Evolutionary conservation across 2,113 vertebrate genomes (phyloP), one percentile per base, ranked within the genome.

Genomic region (Theropithecus gelada): DNA sequence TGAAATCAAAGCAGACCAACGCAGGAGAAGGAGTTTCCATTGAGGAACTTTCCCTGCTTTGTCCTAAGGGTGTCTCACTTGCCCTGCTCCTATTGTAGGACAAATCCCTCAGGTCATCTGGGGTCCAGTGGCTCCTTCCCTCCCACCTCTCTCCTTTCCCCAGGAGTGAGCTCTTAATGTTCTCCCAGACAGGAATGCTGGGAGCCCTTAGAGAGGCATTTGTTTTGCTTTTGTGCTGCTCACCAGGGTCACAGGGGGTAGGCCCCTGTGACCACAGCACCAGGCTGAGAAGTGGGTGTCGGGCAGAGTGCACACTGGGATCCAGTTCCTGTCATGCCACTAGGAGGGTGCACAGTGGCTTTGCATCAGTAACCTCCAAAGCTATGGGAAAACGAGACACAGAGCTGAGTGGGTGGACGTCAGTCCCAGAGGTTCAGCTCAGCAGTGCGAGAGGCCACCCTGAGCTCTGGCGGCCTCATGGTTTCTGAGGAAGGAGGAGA

Each of bases 1-100:
- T 52, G 72, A 92, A 78, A 92, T 76, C 87, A 68, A 90, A 92
- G 78, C 84, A 94, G 84, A 92, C 30, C 50, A 52, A 45, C 61
- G 48, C n/a, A 87, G 70, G 48, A 59, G 35, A 64, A 68, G 81
- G 75, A 3, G 57, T 23, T 68, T 50, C 68, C 70, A 40, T 23
- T 4, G 68, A 72, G 50, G 57, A 50, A 7, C 30, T 43, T 52
- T 72, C 61, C 52, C 87, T 38, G 45, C 45, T 40, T 8, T 30
- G 20, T 50, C 75, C 61, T 70, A 38, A 22, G 55, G 7, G n/a
- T 11, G 27, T 32, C 22, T 72, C n/a, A 5, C 25, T 0, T n/a
- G 45, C 14, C 11, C 12, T 32, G 52, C 17, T 27, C 2, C n/a
- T 86, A 43, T 27, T 72, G 35, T 7, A 48, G 35, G 93, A 94